Conservation (phyloP, 2,888 invertebrate genomes). For the Orchesellides sinensis region DNA sequence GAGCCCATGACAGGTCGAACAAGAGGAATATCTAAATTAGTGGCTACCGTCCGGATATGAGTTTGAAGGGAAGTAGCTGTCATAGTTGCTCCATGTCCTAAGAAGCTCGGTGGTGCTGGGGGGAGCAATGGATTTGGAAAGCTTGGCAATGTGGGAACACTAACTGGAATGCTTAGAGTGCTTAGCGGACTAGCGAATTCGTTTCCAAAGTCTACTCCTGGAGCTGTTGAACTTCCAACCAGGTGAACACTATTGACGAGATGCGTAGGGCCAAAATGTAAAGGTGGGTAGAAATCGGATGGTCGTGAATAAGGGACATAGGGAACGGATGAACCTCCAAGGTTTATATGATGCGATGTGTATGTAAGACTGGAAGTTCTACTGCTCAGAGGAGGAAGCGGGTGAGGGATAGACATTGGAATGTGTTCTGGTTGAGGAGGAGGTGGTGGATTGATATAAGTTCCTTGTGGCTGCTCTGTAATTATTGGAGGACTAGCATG, state of each 20-base stretch:
- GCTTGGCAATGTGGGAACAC: constrained; percentile 61
- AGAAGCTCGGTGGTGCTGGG: constrained; percentile 47
- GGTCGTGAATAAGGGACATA: constrained; percentile 47
- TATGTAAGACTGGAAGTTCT: constrained; percentile 47
- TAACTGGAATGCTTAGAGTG: constrained; percentile 69
- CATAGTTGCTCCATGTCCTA: constrained; percentile 56
- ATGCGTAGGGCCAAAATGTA: constrained; percentile 68
- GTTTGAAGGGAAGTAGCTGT: constrained; percentile 73
- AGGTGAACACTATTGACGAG: constrained; percentile 72
- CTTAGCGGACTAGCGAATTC: constrained; percentile 56
- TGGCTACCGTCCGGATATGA: constrained; percentile 73
- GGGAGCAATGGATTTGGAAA: constrained; percentile 49
- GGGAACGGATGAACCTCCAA: constrained; percentile 46
- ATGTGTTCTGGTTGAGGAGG: constrained; percentile 19
- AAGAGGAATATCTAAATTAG: constrained; percentile 74
- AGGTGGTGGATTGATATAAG: neutral
- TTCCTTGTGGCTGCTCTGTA: neutral
- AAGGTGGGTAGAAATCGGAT: constrained; percentile 59
- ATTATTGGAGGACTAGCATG: constrained; percentile 23
- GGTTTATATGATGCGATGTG: constrained; percentile 57
- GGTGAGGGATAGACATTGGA: constrained; percentile 17
- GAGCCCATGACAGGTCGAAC: constrained; percentile 69
- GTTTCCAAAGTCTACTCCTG: constrained; percentile 32
- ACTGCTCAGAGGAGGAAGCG: constrained; percentile 36
- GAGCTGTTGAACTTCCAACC: constrained; percentile 61